Base-by-base conservation (phyloP, 2,113 vertebrate genomes). In the Caloenas nicobarica region DNA sequence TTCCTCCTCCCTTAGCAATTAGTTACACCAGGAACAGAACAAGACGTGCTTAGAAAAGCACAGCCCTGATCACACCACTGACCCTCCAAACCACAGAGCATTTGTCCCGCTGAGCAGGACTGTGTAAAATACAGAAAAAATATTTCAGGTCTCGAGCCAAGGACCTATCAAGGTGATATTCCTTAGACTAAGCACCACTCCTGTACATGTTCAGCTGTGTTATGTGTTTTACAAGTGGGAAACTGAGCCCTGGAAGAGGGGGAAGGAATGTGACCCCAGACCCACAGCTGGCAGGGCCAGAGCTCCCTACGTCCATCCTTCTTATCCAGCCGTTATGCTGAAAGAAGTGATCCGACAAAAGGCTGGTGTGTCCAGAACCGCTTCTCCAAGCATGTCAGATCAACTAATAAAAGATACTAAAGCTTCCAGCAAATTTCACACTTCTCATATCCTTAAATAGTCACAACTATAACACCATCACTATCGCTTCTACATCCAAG, bases 381-480 rank as follows among this genome's bases (percentile, higher is more conserved):
- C 36, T 92, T 73, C 62, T 86, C 23, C 56, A 88, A 10, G 36
- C 15, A 1, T 24, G 77, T 51, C 86, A 86, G 36, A 66, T 23
- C 68, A 58, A 36, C 62, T 81, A 46, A 70, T 46, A 64, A 88
- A 83, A 88, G 25, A 40, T 11, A 31, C 28, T 33, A 34, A 13
- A 42, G 61, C 34, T 19, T 66, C 46, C 46, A 60, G 56, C 46
- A 81, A 78, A 57, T 25, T 22, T 70, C 65, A 40, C 46, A 58
- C 73, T 23, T 61, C 42, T 57, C 24, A 22, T 48, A 58, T 14
- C 66, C 72, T 83, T 38, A 50, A 81, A 53, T 2, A 46, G 26
- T 10, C 33, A 5, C 42, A 86, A 2, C 36, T 42, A 1, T 28
- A 77, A 31, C 58, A 56, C 13, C 46, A 56, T 7, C 0, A 0